A percentile compares a stretch with the other conserved stretches of the same genome.
Conservation (phyloP, 2,797 vertebrate genomes). For the Phoebastria nigripes region DNA sequence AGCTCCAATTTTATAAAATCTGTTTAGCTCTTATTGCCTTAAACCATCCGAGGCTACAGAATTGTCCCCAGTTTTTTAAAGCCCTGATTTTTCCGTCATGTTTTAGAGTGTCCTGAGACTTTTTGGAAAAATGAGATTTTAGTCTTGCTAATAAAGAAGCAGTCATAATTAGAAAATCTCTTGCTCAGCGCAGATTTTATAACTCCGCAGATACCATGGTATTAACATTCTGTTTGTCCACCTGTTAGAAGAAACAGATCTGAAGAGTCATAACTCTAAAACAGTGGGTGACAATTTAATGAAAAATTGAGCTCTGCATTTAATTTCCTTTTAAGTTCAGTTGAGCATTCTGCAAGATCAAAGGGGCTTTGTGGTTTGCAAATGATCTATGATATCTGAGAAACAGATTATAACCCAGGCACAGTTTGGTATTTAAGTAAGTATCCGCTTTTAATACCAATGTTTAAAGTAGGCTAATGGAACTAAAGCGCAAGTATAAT, state of each 20-base stretch:
- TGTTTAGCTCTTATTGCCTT: background rate
- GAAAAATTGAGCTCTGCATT: slow-evolving; percentile 73
- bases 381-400: slow-evolving; percentile 69
- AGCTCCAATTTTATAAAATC: background rate
- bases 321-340: slow-evolving; percentile 73
- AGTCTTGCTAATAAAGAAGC: slow-evolving; percentile 52
- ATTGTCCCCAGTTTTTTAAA: slow-evolving; percentile 10
- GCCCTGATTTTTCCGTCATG: background rate
- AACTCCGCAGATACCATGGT: slow-evolving; percentile 45
- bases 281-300: slow-evolving; percentile 74
- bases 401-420: slow-evolving; percentile 61
- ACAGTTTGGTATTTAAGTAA: slow-evolving; percentile 67
- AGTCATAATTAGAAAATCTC: slow-evolving; percentile 52
- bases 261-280: slow-evolving; percentile 71
- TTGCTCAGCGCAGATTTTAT: slow-evolving; percentile 41
- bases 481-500: slow-evolving; percentile 39
- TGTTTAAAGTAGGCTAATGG: slow-evolving; percentile 68
- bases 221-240: slow-evolving; percentile 73
- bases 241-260: slow-evolving; percentile 66
- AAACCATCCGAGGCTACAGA: background rate
- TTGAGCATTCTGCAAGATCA: slow-evolving; percentile 68
- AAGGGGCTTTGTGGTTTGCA: slow-evolving; percentile 67
- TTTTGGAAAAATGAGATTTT: slow-evolving; percentile 13
- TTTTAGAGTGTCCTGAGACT: slow-evolving; percentile 7
- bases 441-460: slow-evolving; percentile 52